A percentile compares a stretch with the other conserved stretches of the same genome.
These are phyloP conservation scores for Trissolcus brochymenae DNA, from an alignment of 2,888 invertebrate genomes.

Conservation along the genomic window DNA sequence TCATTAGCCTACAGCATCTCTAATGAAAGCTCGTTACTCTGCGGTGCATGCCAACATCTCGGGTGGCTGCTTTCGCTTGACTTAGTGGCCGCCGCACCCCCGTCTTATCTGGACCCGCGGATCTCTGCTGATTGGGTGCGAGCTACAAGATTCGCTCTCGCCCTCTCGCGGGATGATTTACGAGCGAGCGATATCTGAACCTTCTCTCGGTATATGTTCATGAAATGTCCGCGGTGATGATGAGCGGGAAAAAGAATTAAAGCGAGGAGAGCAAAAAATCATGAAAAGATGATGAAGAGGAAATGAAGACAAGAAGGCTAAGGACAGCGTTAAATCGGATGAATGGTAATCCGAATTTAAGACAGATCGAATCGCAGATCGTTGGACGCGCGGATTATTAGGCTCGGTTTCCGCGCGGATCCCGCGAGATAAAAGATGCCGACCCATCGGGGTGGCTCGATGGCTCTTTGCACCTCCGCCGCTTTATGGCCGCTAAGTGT, in stretches of 20 bases:
- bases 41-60: constrained; percentile 65
- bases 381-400: constrained; percentile 28
- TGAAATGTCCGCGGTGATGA: neutral
- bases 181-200: constrained; percentile 22
- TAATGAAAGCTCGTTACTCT: constrained; percentile 76
- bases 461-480: constrained; percentile 71
- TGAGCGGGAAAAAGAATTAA: neutral
- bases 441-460: constrained; percentile 64
- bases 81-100: constrained; percentile 67
- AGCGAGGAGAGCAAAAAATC: neutral
- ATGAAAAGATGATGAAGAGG: neutral
- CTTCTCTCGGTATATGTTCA: constrained; percentile 6
- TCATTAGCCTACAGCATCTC: constrained; percentile 76
- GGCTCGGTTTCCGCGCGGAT: constrained; percentile 52
- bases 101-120: constrained; percentile 70
- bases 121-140: constrained; percentile 75
- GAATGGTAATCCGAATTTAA: constrained; percentile 22
- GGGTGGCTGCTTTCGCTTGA: constrained; percentile 64
- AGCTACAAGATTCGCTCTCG: constrained; percentile 74
- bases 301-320: constrained; percentile 1
- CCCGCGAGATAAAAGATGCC: constrained; percentile 66
- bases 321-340: constrained; percentile 18
- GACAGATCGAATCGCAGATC: constrained; percentile 25
- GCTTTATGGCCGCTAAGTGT: constrained; percentile 73
- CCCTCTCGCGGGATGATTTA: constrained; percentile 60